Conservation (phyloP, 2,888 invertebrate genomes). For the Pristionchus arcanus region DNA sequence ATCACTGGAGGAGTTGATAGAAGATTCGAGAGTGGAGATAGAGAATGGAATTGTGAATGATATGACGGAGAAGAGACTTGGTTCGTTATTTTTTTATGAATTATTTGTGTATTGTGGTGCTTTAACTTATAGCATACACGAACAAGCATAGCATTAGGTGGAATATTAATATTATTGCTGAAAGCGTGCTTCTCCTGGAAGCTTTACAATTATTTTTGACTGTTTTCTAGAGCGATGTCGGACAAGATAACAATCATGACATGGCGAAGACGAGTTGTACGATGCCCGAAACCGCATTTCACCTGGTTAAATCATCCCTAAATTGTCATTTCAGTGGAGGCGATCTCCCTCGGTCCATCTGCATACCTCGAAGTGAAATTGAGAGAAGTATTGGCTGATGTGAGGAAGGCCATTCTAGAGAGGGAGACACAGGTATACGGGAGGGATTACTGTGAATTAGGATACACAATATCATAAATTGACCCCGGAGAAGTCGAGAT, state of each 20-base stretch:
- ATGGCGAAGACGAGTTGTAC: not conserved
- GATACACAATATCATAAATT: too few species aligned
- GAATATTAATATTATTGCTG: too few species aligned
- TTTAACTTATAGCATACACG: not conserved
- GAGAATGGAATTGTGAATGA: constrained; percentile 33
- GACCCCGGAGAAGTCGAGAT: not conserved
- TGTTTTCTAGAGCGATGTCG: too few species aligned
- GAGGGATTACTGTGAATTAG: too few species aligned
- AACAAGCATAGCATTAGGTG: too few species aligned
- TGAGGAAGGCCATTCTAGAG: constrained; percentile 48
- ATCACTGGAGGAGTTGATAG: constrained; percentile 53
- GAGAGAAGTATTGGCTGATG: constrained; percentile 44
- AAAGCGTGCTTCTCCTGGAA: too few species aligned
- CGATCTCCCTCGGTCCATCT: constrained; percentile 44
- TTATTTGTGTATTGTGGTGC: not conserved
- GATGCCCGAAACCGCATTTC: not conserved
- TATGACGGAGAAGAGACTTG: constrained; percentile 52
- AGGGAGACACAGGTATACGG: constrained; percentile 41
- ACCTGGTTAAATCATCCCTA: not conserved
- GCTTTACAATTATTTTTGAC: too few species aligned
- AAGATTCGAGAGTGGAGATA: constrained; percentile 40
- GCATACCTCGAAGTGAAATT: constrained; percentile 23
- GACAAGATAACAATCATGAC: too few species aligned
- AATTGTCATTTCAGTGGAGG: constrained; percentile 30
- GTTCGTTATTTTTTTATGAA: not conserved